Base-by-base conservation (phyloP, 2,888 invertebrate genomes). In the Gnatocerus cornutus region DNA sequence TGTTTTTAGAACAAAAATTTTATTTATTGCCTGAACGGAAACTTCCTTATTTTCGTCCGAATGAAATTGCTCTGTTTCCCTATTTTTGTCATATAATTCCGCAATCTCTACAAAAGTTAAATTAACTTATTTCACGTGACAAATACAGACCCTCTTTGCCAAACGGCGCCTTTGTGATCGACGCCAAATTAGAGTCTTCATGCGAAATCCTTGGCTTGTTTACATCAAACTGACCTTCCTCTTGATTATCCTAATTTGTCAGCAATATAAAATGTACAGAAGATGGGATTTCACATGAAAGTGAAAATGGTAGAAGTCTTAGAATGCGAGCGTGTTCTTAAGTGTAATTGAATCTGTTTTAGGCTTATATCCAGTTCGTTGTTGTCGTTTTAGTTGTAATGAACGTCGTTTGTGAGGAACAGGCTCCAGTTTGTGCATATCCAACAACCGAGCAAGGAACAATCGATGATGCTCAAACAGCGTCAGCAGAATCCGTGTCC, bases 401-500 rank as follows among this genome's bases (percentile, higher is more conserved):
- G 43, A 39, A 45, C 39, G 43, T 46, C 30, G 14, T 63, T 41
- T 63, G 56, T 33, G 30, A 56, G 12, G 10, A 41, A 27, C 9
- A 53, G n/a, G 48, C 13, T 43, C 30, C 30, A 13, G 59, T 30
- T 14, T 59, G 59, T 59, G 59, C 59, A 30, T 59, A 59, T 21
- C 59, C 45, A 30, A 56, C 10, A 9, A 29, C 43, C 55, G 29
- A 61, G 30, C n/a, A 50, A 14, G 37, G 14, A 27, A 37, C 29
- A 62, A 68, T 68, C 62, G 48, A 68, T 62, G 48, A n/a, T 29
- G 67, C 45, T 63, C 12, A 13, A 39, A 37, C 55, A 13, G 50
- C 52, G 39, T n/a, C 67, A 13, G 14, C 41, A 13, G 13, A 41
- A 63, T 63, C 63, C 58, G 56, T 39, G 56, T 63, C 69, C 58